Conservation (phyloP, 2,113 vertebrate genomes). For the Thomomys bottae region DNA sequence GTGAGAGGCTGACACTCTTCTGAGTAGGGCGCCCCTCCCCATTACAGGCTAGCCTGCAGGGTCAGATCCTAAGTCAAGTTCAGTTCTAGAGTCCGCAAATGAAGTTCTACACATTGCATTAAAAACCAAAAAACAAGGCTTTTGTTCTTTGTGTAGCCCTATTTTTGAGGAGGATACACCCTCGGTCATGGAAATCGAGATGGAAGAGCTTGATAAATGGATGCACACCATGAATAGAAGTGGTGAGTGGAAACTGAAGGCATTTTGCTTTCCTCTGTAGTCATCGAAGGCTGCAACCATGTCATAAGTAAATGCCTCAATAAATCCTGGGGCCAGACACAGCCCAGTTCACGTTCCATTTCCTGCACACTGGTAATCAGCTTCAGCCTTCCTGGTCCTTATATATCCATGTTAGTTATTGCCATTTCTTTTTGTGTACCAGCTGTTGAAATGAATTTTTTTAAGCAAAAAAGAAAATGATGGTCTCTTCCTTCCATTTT, state of each 20-base stretch:
- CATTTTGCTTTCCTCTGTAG: background rate
- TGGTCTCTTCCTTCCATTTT: no score
- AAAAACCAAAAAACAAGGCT: constrained; percentile 46
- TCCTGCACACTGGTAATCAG: background rate
- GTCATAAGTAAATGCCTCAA: background rate
- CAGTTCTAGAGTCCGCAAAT: background rate
- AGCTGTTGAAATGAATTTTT: constrained; percentile 9
- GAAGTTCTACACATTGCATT: background rate
- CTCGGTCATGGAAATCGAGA: constrained; percentile 97
- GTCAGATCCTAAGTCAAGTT: background rate
- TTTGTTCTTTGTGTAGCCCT: constrained; percentile 86
- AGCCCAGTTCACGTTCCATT: background rate
- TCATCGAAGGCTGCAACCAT: background rate
- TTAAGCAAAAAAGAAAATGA: background rate
- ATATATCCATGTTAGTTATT: background rate
- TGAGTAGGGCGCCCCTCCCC: background rate
- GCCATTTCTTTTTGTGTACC: background rate
- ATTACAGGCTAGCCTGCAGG: background rate
- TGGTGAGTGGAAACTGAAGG: constrained; percentile 80
- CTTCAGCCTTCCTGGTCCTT: background rate
- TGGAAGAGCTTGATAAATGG: constrained; percentile 98
- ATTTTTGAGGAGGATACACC: constrained; percentile 99
- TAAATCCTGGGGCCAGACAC: background rate
- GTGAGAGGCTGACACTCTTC: background rate
- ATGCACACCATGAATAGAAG: constrained; percentile 91